phyloP scores from a whole-genome alignment of 2,113 vertebrate genomes.

The Poeciliopsis turrubarensis region DNA sequence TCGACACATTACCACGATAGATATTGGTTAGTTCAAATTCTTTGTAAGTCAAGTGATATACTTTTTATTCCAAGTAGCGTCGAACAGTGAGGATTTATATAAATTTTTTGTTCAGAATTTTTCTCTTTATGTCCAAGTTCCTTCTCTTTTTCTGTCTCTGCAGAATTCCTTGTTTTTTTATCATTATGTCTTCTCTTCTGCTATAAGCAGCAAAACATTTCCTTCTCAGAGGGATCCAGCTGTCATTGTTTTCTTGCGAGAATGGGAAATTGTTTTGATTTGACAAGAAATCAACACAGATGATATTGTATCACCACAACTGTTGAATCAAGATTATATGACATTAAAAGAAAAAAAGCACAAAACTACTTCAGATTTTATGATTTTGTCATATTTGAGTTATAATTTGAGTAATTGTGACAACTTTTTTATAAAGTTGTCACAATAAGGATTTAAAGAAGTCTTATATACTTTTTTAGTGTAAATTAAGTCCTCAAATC shows the following conservation, averaged over 20 bases:
- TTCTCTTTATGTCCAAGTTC: constrained; percentile 16
- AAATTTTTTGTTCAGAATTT: no score
- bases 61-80: no score
- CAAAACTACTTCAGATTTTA: background rate
- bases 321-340: constrained; percentile 14
- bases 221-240: background rate
- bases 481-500: no score
- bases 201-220: constrained; percentile 11
- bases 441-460: no score
- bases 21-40: background rate
- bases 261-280: constrained; percentile 27
- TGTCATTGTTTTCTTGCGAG: constrained; percentile 15
- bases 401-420: no score
- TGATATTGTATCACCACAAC: constrained; percentile 11
- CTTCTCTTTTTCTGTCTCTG: constrained; percentile 19
- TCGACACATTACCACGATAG: background rate
- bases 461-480: no score
- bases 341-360: background rate
- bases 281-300: constrained; percentile 11
- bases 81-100: no score
- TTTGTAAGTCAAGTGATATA: background rate
- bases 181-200: constrained; percentile 25
- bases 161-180: constrained; percentile 19
- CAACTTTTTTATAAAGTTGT: no score
- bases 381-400: background rate